phyloP scores from a whole-genome alignment of 2,888 invertebrate species.

The Acronicta aceris region DNA sequence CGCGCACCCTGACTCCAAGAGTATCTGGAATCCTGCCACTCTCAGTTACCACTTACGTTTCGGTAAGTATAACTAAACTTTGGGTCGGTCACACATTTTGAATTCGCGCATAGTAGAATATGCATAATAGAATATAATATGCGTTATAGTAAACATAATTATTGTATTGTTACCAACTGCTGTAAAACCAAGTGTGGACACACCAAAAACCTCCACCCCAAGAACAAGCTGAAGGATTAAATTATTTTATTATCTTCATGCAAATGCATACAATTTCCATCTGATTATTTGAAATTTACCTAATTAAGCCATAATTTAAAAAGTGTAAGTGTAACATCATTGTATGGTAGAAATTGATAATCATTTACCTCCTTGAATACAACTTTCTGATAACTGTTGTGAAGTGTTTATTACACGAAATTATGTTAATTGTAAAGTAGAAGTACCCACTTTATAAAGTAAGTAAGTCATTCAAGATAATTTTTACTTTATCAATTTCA shows the following conservation, averaged over 20 bases:
- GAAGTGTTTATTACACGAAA: too few species aligned
- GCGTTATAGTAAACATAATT: too few species aligned
- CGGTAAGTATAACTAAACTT: slow-evolving; percentile 48
- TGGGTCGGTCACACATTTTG: too few species aligned
- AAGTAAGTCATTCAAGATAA: too few species aligned
- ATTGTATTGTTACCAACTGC: slow-evolving; percentile 99
- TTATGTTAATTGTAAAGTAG: too few species aligned
- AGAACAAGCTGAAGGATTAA: slow-evolving; percentile 99
- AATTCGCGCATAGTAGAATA: too few species aligned
- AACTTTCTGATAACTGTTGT: too few species aligned
- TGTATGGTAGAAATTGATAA: too few species aligned
- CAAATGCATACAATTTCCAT: slow-evolving; percentile 33
- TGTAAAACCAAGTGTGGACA: slow-evolving; percentile 99
- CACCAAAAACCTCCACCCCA: slow-evolving; percentile 99
- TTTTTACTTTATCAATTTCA: too few species aligned
- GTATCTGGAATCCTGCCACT: slow-evolving; percentile 62
- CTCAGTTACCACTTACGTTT: slow-evolving; percentile 62
- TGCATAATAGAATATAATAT: too few species aligned
- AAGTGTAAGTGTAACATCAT: slow-evolving; percentile 47
- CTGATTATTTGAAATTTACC: slow-evolving; percentile 38
- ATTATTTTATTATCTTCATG: slow-evolving; percentile 27
- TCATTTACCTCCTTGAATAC: too few species aligned
- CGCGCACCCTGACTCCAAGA: slow-evolving; percentile 53
- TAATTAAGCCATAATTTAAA: slow-evolving; percentile 54
- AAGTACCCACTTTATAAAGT: too few species aligned